Evolutionary conservation across 2,888 invertebrate genomes (phyloP).

Genomic region (Drosophila ustulata): DNA sequence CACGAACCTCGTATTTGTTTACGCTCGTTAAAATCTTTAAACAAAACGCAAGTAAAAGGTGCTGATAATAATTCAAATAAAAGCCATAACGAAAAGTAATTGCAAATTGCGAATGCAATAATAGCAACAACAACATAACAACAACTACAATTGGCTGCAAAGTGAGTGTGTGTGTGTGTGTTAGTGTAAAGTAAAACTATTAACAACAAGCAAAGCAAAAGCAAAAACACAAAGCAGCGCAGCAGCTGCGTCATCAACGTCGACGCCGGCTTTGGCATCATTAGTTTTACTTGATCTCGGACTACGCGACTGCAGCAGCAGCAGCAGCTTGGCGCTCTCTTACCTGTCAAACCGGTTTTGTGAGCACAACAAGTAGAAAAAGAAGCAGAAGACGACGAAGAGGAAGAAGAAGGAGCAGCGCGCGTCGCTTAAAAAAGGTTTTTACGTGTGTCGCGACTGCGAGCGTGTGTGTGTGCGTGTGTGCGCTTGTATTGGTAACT

Average conservation of each 20-base stretch:
- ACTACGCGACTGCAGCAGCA: constrained; percentile 12
- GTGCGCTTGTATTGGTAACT: constrained; percentile 25
- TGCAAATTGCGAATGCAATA: constrained; percentile 30
- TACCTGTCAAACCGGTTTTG: constrained; percentile 83
- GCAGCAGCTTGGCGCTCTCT: constrained; percentile 37
- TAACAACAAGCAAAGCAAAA: constrained; percentile 33
- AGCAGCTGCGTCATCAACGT: constrained; percentile 67
- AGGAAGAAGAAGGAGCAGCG: constrained; percentile 43
- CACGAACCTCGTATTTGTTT: constrained; percentile 44
- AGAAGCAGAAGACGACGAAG: constrained; percentile 33
- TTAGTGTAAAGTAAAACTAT: constrained; percentile 29
- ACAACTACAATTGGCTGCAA: constrained; percentile 13
- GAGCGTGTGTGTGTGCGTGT: constrained; percentile 19
- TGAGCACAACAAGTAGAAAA: constrained; percentile 35
- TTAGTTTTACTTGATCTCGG: constrained; percentile 67
- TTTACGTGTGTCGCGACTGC: constrained; percentile 26
- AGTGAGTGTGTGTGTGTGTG: constrained; percentile 15
- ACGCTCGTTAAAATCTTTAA: constrained; percentile 22
- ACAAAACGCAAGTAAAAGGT: constrained; percentile 3
- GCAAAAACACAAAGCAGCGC: constrained; percentile 31
- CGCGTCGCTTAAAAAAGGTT: constrained; percentile 54
- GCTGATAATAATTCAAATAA: constrained; percentile 13
- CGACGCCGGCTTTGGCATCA: constrained; percentile 76
- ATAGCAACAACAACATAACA: constrained; percentile 30
- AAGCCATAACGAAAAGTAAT: constrained; percentile 24